Evolutionary conservation across 2,113 vertebrate genomes (phyloP), one percentile per base, ranked within the genome.

Genomic region (Microtus richardsoni): DNA sequence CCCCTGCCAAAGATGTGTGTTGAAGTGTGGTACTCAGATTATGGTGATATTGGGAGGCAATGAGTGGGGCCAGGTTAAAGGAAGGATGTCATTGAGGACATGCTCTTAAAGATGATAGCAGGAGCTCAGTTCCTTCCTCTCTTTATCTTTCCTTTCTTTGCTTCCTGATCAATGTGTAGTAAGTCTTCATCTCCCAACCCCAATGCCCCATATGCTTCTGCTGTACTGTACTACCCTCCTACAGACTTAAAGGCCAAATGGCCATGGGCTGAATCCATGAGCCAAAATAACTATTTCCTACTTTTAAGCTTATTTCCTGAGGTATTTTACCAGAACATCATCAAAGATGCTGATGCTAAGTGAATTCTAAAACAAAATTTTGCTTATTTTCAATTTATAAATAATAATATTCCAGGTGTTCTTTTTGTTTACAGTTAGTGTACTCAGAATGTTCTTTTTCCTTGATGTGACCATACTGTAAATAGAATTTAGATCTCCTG

Each of bases 311-410:
- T 10, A 54, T 71, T 52, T 87, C n/a, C 66, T 71, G 3, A 52
- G 21, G 21, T 39, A n/a, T 26, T 71, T 71, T 71, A 12, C 17
- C 22, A 71, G 33, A 12, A 9, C n/a, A 13, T 52, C 64, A 93
- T 93, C 94, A 93, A 54, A 79, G 28, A 62, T 71, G 41, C 78
- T 85, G 49, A n/a, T 85, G 24, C 88, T 4, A 62, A 12, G 39
- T 44, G 58, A 89, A 60, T 66, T 47, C 39, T 93, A 2, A 73
- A 86, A 86, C n/a, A 82, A 89, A 86, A 44, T 7, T 82, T 30
- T 47, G 87, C 73, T 89, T 22, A 89, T 82, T 90, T 88, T n/a
- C 19, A 92, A 30, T 58, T 58, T 89, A 28, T 22, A 89, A 93
- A 24, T 86, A 13, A 71, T 66, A 71, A 22, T 58, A 82, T 4